phyloP scores from a whole-genome alignment of 2,113 vertebrate species.

The Mandrillus leucophaeus region DNA sequence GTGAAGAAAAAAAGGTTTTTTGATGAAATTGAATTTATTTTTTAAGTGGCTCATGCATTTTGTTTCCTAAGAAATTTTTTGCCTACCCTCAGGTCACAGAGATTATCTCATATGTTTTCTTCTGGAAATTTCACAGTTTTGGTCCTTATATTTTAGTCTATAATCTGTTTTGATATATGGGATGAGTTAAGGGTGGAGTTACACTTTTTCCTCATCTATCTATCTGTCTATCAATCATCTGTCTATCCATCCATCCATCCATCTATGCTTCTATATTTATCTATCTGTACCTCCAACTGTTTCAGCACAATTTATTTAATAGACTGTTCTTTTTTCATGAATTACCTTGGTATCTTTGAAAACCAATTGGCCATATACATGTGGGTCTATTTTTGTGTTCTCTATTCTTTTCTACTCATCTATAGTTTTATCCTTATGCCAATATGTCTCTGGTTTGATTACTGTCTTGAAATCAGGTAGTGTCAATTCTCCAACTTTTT shows the following conservation, averaged over 20 bases:
- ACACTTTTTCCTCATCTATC: fast-evolving
- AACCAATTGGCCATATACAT: neutral
- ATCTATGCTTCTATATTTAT: too few species aligned
- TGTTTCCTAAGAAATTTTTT: neutral
- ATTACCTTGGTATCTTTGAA: neutral
- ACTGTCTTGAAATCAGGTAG: neutral
- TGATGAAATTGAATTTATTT: neutral
- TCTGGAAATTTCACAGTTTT: neutral
- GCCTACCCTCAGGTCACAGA: neutral
- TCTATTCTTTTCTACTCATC: neutral
- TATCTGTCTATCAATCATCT: too few species aligned
- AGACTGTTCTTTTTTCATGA: neutral
- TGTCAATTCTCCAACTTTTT: neutral
- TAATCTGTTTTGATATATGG: neutral
- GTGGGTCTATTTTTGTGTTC: neutral
- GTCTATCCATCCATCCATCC: too few species aligned
- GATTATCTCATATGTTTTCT: neutral
- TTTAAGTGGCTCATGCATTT: neutral
- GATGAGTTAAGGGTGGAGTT: neutral
- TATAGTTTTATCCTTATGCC: neutral
- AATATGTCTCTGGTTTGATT: neutral
- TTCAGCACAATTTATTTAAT: neutral
- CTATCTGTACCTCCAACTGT: neutral
- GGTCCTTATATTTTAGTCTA: neutral
- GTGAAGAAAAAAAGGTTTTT: neutral